These are phyloP conservation scores for Virgularia gustaviana DNA, from an alignment of 92 coral and sea anemone genomes.

Conservation along the genomic window DNA sequence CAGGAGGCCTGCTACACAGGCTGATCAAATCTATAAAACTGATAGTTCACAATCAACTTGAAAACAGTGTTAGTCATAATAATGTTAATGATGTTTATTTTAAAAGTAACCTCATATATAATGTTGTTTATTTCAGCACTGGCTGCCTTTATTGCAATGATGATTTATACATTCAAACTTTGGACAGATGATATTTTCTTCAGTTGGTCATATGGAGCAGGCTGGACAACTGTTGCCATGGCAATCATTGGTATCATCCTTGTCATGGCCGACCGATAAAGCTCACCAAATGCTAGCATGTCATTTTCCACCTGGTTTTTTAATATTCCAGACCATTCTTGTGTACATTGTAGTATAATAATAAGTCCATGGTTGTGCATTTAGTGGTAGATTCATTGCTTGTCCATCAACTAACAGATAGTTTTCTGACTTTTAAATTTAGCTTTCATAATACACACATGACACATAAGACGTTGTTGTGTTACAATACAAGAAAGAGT, in stretches of 20 bases:
- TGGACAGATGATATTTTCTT: constrained; percentile 84
- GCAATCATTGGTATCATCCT: constrained; percentile 86
- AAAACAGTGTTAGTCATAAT: neutral
- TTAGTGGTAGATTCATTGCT: too few relatives aligned
- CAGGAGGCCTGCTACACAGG: too few relatives aligned
- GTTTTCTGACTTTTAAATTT: too few relatives aligned
- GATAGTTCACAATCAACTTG: neutral
- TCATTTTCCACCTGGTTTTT: too few relatives aligned
- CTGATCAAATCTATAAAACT: neutral
- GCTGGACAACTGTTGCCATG: constrained; percentile 95
- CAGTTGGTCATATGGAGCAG: constrained; percentile 98
- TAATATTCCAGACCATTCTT: too few relatives aligned
- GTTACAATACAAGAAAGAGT: too few relatives aligned
- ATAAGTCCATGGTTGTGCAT: too few relatives aligned
- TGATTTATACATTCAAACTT: constrained; percentile 84
- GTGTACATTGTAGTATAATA: neutral
- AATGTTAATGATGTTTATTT: neutral
- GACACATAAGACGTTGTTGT: too few relatives aligned
- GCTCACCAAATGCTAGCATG: neutral
- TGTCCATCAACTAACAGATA: too few relatives aligned
- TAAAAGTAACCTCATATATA: neutral
- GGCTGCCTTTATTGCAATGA: constrained; percentile 72
- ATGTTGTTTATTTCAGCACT: constrained; percentile 55
- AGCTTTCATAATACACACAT: too few relatives aligned
- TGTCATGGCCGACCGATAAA: constrained; percentile 96